Evolutionary conservation across 2,888 invertebrate species (phyloP).

Genomic region (Tetranychus truncatus): DNA sequence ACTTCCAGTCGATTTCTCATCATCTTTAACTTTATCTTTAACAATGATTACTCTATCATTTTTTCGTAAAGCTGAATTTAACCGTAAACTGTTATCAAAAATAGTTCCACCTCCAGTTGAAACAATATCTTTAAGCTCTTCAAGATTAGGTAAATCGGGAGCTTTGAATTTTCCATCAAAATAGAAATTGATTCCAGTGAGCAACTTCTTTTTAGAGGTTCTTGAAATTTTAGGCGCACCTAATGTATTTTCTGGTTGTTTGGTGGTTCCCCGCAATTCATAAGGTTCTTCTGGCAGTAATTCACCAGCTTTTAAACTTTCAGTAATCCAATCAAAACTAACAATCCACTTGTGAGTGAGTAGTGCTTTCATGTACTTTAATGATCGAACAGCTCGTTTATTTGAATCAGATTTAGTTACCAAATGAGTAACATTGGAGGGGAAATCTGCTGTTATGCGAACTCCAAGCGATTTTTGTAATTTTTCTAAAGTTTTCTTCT

Average conservation of each 20-base stretch:
- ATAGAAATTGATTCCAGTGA: neutral
- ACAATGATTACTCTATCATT: neutral
- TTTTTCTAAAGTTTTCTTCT: neutral
- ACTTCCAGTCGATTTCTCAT: neutral
- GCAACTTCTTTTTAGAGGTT: constrained; percentile 7
- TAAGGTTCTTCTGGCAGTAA: neutral
- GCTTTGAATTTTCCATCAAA: constrained; percentile 10
- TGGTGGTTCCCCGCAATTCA: constrained; percentile 5
- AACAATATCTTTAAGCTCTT: neutral
- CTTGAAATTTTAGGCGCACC: neutral
- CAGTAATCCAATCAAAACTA: constrained; percentile 9
- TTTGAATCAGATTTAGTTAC: neutral
- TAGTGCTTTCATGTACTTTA: neutral
- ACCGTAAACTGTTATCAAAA: neutral
- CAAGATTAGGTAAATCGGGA: neutral
- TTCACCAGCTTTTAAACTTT: neutral
- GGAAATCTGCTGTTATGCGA: neutral
- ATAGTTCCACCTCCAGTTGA: neutral
- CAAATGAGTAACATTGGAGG: neutral
- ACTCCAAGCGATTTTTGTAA: neutral
- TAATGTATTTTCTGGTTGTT: neutral
- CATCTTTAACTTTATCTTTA: neutral
- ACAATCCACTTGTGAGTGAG: constrained; percentile 4
- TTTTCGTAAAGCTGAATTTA: constrained; percentile 1
- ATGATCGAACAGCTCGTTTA: neutral